Percentiles rank a stretch among this genome's conserved stretches.
Evolutionary conservation across 2,888 invertebrate species (phyloP).

Genomic region (Trissolcus brochymenae): DNA sequence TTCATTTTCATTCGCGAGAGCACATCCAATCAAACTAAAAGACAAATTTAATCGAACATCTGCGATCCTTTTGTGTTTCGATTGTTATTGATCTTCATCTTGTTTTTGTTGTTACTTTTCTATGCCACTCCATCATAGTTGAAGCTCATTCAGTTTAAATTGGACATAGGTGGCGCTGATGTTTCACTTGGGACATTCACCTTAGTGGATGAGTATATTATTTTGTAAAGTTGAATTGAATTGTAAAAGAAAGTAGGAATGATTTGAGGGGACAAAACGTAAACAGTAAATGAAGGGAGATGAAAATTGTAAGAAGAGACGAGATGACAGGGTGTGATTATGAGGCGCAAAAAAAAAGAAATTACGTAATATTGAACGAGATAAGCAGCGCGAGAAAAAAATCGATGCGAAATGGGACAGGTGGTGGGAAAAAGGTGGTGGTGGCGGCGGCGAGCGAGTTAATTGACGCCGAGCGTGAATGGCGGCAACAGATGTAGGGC

Average conservation of each 20-base stretch:
- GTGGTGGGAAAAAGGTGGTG: conserved; percentile 1
- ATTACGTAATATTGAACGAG: conserved; percentile 5
- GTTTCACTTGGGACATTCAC: too few relatives aligned
- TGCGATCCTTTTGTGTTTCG: conserved; percentile 7
- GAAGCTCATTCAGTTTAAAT: too few relatives aligned
- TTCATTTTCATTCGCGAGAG: conserved; percentile 11
- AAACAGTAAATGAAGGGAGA: too few relatives aligned
- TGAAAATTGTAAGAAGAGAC: not conserved
- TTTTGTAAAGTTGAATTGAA: too few relatives aligned
- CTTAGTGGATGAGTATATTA: too few relatives aligned
- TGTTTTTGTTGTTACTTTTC: too few relatives aligned
- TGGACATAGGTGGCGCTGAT: too few relatives aligned
- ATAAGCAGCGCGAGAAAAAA: conserved; percentile 15
- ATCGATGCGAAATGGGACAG: conserved; percentile 1
- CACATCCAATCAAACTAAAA: not conserved
- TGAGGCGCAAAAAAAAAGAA: not conserved
- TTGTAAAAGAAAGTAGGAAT: too few relatives aligned
- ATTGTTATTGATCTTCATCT: conserved; percentile 11
- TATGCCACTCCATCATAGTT: too few relatives aligned
- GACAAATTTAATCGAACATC: not conserved
- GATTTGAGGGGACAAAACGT: conserved; percentile 1
- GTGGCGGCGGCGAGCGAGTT: not conserved
- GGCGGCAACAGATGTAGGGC: conserved; percentile 7
- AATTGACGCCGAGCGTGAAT: conserved; percentile 1
- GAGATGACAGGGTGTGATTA: not conserved